phyloP scores from a whole-genome alignment of 2,888 invertebrate genomes.

The Cryptocheilus praepositus region DNA sequence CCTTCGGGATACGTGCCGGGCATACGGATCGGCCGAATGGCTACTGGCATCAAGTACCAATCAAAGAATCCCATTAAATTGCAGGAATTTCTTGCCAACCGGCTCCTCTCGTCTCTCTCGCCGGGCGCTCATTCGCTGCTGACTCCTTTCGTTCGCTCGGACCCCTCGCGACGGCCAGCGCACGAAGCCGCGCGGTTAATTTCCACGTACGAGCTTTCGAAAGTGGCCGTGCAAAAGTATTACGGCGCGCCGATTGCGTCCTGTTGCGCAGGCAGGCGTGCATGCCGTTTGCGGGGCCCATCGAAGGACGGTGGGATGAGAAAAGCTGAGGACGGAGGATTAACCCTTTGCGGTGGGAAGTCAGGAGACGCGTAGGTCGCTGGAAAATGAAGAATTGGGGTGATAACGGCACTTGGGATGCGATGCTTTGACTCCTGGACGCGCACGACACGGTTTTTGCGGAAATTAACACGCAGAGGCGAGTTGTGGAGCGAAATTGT shows the following conservation, averaged over 20 bases:
- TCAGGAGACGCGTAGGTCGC: too few relatives aligned
- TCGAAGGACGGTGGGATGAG: too few relatives aligned
- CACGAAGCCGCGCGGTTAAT: conserved; percentile 38
- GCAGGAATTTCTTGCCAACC: conserved; percentile 71
- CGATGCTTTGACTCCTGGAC: too few relatives aligned
- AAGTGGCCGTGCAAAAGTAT: conserved; percentile 42
- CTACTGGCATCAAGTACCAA: conserved; percentile 71
- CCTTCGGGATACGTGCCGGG: conserved; percentile 64
- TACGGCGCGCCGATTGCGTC: conserved; percentile 3
- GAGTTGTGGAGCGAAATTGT: too few relatives aligned
- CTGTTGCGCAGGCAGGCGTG: background rate
- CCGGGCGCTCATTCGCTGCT: background rate
- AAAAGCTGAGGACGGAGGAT: too few relatives aligned
- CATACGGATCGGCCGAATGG: conserved; percentile 63
- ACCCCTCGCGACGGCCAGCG: conserved; percentile 25
- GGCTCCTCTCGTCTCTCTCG: conserved; percentile 54
- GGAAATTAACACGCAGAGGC: too few relatives aligned
- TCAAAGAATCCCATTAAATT: conserved; percentile 73
- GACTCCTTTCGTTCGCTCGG: conserved; percentile 17
- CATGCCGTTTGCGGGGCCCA: background rate
- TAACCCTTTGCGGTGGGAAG: too few relatives aligned
- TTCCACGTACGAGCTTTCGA: conserved; percentile 45
- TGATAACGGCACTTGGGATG: too few relatives aligned
- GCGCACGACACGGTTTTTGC: too few relatives aligned
- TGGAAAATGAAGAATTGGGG: too few relatives aligned